Evolutionary conservation across 2,113 vertebrate species (phyloP), one percentile per base, ranked within the genome.

Genomic region (Phalacrocorax pelagicus): DNA sequence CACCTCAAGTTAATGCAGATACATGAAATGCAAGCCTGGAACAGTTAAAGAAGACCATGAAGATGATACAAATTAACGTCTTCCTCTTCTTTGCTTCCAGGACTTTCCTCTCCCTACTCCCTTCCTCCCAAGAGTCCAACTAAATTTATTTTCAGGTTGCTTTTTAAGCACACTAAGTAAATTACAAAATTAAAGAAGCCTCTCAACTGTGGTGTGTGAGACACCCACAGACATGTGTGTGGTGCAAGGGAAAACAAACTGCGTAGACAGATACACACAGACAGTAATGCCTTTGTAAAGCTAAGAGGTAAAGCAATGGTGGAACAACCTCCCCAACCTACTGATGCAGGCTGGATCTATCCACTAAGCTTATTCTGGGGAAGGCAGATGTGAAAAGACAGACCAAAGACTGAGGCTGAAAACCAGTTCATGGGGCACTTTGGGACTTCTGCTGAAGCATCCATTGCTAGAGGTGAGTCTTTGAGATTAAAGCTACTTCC

Each of bases 361-460:
- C 78, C n/a, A 51, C 46, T 13, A 36, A 58, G 17, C 51, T 83
- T 58, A 13, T 77, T 30, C n/a, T 46, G n/a, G 24, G 21, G 10
- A 66, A 86, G 26, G 46, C 17, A 86, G 71, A 46, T 46, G 8
- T 72, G 54, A 46, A 73, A 92, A 75, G 67, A n/a, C 34, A 92
- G 16, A 30, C 26, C 6, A 4, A 66, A 78, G 18, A 34, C 36
- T 5, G n/a, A 40, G n/a, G 17, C n/a, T 44, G 32, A 58, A 70
- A 36, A n/a, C 5, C 32, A 27, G 34, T 65, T 78, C 51, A n/a
- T 0, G 0, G 34, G 49, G 27, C 29, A 8, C 46, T 62, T 47
- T 30, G 29, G n/a, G n/a, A 66, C 40, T 77, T 88, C 32, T 54
- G 32, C 40, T 54, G 62, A 71, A 75, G 70, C 63, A 49, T 29